phyloP scores from a whole-genome alignment of 2,113 vertebrate genomes.

The Zingel zingel region DNA sequence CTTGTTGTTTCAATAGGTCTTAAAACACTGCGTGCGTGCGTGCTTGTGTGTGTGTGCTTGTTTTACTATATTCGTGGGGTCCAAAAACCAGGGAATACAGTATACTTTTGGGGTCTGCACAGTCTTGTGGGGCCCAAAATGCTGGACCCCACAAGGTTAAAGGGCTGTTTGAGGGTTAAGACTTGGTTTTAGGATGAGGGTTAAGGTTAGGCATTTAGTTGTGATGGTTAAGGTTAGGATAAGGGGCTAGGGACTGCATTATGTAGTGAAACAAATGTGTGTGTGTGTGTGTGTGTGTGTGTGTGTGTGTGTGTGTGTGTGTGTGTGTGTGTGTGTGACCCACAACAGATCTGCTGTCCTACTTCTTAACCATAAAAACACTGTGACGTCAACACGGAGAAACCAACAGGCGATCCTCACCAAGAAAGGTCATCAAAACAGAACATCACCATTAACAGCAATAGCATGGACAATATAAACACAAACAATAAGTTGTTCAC shows the following conservation, averaged over 20 bases:
- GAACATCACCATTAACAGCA: neutral
- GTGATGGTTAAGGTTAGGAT: too few species aligned
- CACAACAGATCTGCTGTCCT: slow-evolving; percentile 60
- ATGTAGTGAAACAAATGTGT: too few species aligned
- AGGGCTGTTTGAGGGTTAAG: too few species aligned
- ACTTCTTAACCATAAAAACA: slow-evolving; percentile 63
- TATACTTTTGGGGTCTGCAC: too few species aligned
- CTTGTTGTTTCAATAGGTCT: slow-evolving; percentile 20
- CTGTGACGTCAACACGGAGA: slow-evolving; percentile 41
- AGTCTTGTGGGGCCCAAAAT: too few species aligned
- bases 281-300: too few species aligned
- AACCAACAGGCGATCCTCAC: neutral
- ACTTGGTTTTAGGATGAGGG: too few species aligned
- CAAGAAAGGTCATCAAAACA: neutral
- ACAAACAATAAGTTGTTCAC: neutral
- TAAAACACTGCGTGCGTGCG: neutral
- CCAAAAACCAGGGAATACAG: too few species aligned
- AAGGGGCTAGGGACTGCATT: too few species aligned
- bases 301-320: neutral
- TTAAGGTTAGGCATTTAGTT: too few species aligned
- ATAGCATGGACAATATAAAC: neutral
- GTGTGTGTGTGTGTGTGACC: slow-evolving; percentile 37
- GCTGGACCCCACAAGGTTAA: too few species aligned
- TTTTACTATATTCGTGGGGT: too few species aligned
- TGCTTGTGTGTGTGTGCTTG: slow-evolving; percentile 9